Conservation (phyloP, 2,797 vertebrate species). For the Falco cherrug region DNA sequence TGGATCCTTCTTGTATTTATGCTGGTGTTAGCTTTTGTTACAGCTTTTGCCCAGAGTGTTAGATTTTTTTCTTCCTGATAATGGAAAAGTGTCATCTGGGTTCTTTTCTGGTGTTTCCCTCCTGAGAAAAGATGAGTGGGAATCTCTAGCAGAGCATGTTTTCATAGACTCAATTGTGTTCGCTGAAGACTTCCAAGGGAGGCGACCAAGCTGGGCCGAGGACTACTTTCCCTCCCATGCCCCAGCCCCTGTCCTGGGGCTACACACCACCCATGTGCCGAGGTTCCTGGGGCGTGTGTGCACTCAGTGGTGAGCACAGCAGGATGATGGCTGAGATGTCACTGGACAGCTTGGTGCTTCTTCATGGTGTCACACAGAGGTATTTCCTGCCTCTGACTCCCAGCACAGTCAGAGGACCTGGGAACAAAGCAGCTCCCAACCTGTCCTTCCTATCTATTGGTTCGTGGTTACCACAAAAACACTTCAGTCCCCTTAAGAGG, state of each 20-base stretch:
- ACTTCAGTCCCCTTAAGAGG: background rate
- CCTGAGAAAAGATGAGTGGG: background rate
- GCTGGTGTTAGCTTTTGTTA: background rate
- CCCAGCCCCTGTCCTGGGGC: background rate
- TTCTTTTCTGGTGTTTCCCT: background rate
- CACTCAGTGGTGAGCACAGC: rapidly evolving
- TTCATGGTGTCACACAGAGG: rapidly evolving
- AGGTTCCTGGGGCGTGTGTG: rapidly evolving
- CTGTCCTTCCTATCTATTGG: background rate
- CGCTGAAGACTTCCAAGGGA: background rate
- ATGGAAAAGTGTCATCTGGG: background rate
- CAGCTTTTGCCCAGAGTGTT: background rate
- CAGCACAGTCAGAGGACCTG: background rate
- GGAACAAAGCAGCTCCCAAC: background rate
- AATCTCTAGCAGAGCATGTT: background rate
- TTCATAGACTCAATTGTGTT: background rate
- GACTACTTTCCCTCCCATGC: background rate
- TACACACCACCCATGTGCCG: background rate
- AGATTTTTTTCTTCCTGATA: background rate
- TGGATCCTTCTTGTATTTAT: background rate
- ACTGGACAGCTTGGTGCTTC: background rate
- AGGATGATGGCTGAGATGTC: background rate
- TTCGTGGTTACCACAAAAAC: background rate
- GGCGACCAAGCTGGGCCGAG: background rate
- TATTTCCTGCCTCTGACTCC: background rate